Conservation (phyloP, 2,888 invertebrate genomes). For the Drosophila differens region DNA sequence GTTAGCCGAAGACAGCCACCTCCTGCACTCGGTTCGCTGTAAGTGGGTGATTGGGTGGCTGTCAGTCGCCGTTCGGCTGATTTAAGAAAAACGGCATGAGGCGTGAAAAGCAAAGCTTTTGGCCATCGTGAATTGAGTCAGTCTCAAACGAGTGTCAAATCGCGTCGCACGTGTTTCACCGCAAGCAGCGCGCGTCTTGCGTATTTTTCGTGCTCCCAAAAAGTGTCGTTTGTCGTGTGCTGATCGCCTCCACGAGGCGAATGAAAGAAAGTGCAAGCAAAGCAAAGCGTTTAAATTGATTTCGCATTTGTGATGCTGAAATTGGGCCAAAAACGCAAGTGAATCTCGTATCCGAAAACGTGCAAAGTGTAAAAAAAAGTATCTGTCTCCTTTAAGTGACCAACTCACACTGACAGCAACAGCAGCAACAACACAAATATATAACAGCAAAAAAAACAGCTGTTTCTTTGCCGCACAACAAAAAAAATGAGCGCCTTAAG, state of each 20-base stretch:
- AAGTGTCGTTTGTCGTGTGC: slow-evolving; percentile 18
- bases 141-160: slow-evolving; percentile 58
- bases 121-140: slow-evolving; percentile 45
- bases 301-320: slow-evolving; percentile 46
- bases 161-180: slow-evolving; percentile 68
- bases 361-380: slow-evolving; percentile 23
- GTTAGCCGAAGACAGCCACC: slow-evolving; percentile 15
- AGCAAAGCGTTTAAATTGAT: slow-evolving; percentile 50
- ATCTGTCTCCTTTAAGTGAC: slow-evolving; percentile 8
- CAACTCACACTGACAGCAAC: neutral
- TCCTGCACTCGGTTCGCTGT: neutral
- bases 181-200: slow-evolving; percentile 10
- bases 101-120: slow-evolving; percentile 43
- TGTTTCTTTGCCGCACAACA: slow-evolving; percentile 6
- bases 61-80: slow-evolving; percentile 13
- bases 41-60: slow-evolving; percentile 17
- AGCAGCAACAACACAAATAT: slow-evolving; percentile 6
- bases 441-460: slow-evolving; percentile 5
- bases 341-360: slow-evolving; percentile 39
- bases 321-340: slow-evolving; percentile 41
- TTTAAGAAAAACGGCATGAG: slow-evolving; percentile 22
- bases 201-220: neutral
- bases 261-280: slow-evolving; percentile 59
- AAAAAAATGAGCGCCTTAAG: neutral
- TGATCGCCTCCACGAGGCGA: slow-evolving; percentile 22